Base-by-base conservation (phyloP, 2,888 invertebrate genomes). In the Harmothoe impar region DNA sequence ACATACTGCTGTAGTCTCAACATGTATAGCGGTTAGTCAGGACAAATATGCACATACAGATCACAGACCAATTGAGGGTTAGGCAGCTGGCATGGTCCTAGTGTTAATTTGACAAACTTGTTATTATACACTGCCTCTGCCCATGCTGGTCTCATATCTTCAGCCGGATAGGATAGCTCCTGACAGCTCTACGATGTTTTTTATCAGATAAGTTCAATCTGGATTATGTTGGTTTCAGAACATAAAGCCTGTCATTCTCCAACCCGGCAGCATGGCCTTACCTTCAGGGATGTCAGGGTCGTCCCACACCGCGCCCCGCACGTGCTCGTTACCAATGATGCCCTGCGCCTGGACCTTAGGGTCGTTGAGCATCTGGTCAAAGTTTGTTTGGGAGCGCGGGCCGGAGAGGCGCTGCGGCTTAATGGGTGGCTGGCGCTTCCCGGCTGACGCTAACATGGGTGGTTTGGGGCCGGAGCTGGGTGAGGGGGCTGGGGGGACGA, bases 281-380 rank as follows among this genome's bases (percentile, higher is more conserved):
- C 89, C 90, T 35, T 91, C 90, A 31, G 91, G 90, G n/a, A 90
- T 77, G 25, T 91, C 91, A 35, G 91, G 91, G 33, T 91, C 91
- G 51, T 91, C 91, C 91, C 91, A 91, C n/a, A 90, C 77, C 23
- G 56, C 90, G 23, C 85, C 90, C 88, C 72, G 78, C 5, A 91
- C 52, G n/a, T 77, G 54, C 56, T 51, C 89, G 77, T 89, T 90
- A n/a, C 90, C 72, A 31, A 78, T 78, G 35, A 90, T 88, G 29
- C 90, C 90, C 56, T 90, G 88, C 35, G 51, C 54, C 29, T n/a
- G 81, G 23, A 90, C 90, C 35, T 43, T 78, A 31, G 86, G 90
- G 72, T 89, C 90, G 77, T 72, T 89, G 88, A 78, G 72, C 54
- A 33, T 84, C 62, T 81, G 85, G 33, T 54, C 85, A n/a, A 84